These are phyloP conservation scores for Rhyacichthys aspro DNA, from an alignment of 2,797 vertebrate species.

Conservation along the genomic window DNA sequence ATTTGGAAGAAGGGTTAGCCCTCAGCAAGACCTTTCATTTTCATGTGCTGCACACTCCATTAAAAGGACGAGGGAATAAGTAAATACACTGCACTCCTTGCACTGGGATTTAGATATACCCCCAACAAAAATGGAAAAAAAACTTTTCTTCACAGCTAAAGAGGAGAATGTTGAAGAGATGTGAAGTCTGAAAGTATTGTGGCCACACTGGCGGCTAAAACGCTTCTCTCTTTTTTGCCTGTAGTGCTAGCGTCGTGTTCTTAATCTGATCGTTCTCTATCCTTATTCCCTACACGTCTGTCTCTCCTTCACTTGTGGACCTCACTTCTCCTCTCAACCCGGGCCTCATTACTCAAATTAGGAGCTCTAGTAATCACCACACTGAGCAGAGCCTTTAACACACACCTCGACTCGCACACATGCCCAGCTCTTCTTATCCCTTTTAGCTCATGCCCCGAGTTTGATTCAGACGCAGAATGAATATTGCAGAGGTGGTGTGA, in stretches of 20 bases:
- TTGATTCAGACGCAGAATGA: conserved; percentile 61
- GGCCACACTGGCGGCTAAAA: conserved; percentile 32
- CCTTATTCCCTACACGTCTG: conserved; percentile 62
- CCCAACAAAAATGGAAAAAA: conserved; percentile 35
- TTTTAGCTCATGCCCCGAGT: conserved; percentile 73
- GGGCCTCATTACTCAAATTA: conserved; percentile 80
- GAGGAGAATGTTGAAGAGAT: conserved; percentile 44
- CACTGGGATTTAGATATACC: conserved; percentile 68
- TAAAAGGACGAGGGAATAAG: conserved; percentile 76
- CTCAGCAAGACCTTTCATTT: conserved; percentile 80
- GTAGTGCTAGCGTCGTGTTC: conserved; percentile 50
- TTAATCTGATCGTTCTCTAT: conserved; percentile 43
- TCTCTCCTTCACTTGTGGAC: conserved; percentile 49
- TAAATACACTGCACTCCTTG: conserved; percentile 75
- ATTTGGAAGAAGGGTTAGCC: conserved; percentile 64
- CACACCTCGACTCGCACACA: conserved; percentile 62
- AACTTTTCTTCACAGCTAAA: conserved; percentile 55
- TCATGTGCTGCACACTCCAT: conserved; percentile 73
- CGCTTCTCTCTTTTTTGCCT: conserved; percentile 30
- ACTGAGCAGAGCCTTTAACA: conserved; percentile 60
- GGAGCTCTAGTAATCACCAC: conserved; percentile 75
- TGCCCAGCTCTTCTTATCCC: conserved; percentile 48
- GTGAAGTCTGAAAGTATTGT: conserved; percentile 25
- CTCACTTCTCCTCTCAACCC: conserved; percentile 68
- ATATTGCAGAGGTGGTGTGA: conserved; percentile 74